Evolutionary conservation across 2,888 invertebrate genomes (phyloP), one percentile per base, ranked within the genome.

Genomic region (Ctena decussata): DNA sequence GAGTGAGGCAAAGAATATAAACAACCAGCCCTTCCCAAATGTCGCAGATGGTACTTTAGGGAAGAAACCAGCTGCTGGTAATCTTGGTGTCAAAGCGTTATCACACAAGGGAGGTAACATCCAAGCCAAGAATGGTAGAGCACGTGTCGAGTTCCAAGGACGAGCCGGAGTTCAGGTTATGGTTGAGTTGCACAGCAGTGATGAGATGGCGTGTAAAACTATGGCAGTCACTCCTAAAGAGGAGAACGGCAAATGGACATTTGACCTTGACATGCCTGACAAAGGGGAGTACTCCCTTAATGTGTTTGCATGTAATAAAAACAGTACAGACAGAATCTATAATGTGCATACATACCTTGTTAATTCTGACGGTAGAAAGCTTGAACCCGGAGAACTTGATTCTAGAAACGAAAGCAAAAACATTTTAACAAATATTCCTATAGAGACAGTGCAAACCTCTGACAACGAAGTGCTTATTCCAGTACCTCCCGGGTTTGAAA

Each of bases 251-350:
- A 88, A 90, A 44, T 94, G 94, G 91, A 84, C 86, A 6, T 94
- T 95, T 82, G 93, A 94, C 78, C 81, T 94, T 2, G 93, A 94
- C 69, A 90, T 95, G 84, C 94, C 94, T 0, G 90, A 91, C 0
- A 78, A 85, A 24, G 94, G 95, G 0, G 94, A 95, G 85, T 95
- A 94, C 83, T 93, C 94, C 8, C 84, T 94, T 37, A 95, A 95
- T 80, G 90, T 95, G 30, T 95, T 94, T 88, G 94, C 93, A 18
- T 89, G 91, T 77, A 82, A 90, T 72, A 94, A 93, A 77, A 90
- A 89, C 69, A 91, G 90, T 35, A 88, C 91, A 30, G 85, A 89
- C 0, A 81, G 88, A 41, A 91, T 94, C 35, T 91, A 93, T 85
- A 93, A 93, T 74, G 93, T 94, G 1, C 93, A 94, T 82, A 90